Conservation (phyloP, 2,797 vertebrate species). For the Cynodonichthys magdalenae region DNA sequence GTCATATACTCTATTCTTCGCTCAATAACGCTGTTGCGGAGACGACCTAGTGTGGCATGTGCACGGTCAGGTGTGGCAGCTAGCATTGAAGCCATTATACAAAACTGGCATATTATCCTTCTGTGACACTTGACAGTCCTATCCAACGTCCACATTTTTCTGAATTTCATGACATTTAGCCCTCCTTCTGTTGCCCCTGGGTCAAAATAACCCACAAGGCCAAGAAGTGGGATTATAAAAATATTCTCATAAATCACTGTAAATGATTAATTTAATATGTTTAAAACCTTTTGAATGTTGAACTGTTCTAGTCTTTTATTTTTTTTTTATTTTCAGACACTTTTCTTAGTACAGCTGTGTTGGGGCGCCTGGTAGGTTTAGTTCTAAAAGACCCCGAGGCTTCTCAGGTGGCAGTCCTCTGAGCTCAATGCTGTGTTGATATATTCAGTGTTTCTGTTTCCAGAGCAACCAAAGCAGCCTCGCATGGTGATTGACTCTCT, state of each 20-base stretch:
- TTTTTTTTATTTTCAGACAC: neutral
- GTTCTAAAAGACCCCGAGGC: neutral
- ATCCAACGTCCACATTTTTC: too few species aligned
- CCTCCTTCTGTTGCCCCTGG: too few species aligned
- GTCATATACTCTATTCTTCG: conserved; percentile 15
- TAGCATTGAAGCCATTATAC: conserved; percentile 7
- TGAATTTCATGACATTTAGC: too few species aligned
- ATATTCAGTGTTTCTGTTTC: neutral
- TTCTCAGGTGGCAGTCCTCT: neutral
- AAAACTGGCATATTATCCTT: neutral
- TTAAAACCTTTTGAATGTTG: too few species aligned
- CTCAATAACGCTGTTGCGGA: conserved; percentile 19
- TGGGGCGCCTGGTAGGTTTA: neutral
- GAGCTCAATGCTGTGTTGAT: neutral
- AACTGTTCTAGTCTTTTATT: neutral
- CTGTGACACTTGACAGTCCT: too few species aligned
- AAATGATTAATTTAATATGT: too few species aligned
- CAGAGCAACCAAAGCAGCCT: neutral
- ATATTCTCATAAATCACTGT: too few species aligned
- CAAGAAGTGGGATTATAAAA: too few species aligned
- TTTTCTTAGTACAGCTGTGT: neutral
- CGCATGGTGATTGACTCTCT: neutral
- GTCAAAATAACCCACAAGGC: too few species aligned
- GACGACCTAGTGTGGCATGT: conserved; percentile 38
- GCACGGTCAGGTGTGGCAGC: conserved; percentile 17